phyloP scores from a whole-genome alignment of 2,113 vertebrate genomes.

The Chaetura pelagica region DNA sequence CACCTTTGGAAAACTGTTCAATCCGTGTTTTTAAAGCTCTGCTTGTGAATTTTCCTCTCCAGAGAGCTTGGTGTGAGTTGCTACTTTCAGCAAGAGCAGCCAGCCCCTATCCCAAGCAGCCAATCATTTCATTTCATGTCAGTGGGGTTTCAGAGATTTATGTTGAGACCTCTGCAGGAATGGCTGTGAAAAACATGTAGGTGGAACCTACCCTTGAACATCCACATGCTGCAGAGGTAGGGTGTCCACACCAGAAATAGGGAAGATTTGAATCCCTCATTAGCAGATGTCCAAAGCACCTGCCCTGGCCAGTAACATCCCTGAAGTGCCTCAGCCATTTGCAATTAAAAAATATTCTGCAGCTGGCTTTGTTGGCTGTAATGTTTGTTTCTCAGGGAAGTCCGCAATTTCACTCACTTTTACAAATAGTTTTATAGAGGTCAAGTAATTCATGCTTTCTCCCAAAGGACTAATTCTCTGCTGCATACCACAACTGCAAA shows the following conservation, averaged over 20 bases:
- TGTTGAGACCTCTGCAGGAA: neutral
- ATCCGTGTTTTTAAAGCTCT: neutral
- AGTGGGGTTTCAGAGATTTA: neutral
- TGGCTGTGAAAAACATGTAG: neutral
- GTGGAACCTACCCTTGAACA: neutral
- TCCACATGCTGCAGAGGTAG: neutral
- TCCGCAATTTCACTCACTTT: neutral
- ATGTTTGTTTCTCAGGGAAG: conserved; percentile 19
- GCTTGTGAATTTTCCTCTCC: neutral
- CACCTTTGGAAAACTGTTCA: neutral
- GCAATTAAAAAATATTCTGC: neutral
- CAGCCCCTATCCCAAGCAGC: neutral
- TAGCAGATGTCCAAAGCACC: neutral
- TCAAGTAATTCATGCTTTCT: neutral
- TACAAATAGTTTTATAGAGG: conserved; percentile 24
- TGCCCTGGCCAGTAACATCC: neutral
- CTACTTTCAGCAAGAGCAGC: neutral
- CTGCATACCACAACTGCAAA: neutral
- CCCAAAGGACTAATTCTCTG: neutral
- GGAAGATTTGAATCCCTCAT: neutral
- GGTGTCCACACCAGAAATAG: neutral
- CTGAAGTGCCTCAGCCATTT: neutral
- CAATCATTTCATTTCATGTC: neutral
- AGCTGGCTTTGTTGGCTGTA: neutral
- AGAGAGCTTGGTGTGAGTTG: neutral